Conservation (phyloP, 2,797 vertebrate genomes). For the Xiphophorus birchmanni region DNA sequence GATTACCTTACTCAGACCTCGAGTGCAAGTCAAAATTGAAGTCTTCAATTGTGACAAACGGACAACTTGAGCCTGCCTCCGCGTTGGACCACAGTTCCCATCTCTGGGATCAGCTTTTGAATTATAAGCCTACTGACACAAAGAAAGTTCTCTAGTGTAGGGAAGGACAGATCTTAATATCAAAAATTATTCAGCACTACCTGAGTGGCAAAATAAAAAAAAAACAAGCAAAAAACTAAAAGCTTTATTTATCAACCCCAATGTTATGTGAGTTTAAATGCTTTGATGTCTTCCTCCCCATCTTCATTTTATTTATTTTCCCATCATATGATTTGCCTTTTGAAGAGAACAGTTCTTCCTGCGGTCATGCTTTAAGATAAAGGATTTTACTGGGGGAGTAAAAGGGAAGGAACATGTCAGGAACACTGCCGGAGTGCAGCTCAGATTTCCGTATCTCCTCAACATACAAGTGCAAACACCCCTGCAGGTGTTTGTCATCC, state of each 20-base stretch:
- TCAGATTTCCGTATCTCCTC: constrained; percentile 41
- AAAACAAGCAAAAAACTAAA: not conserved
- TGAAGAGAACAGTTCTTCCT: constrained; percentile 39
- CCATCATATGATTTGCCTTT: constrained; percentile 23
- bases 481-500: constrained; percentile 50
- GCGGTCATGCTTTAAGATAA: constrained; percentile 39
- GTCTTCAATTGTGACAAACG: not conserved
- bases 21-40: not conserved
- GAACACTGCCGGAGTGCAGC: constrained; percentile 31
- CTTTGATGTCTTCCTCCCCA: constrained; percentile 1
- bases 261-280: constrained; percentile 12
- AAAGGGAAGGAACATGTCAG: constrained; percentile 50
- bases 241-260: constrained; percentile 9
- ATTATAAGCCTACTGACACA: not conserved
- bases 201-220: not conserved
- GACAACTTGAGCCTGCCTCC: not conserved
- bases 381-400: constrained; percentile 35
- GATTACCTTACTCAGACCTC: not conserved
- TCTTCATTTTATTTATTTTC: constrained; percentile 9
- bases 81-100: not conserved
- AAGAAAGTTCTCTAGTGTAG: not conserved
- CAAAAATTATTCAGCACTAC: not conserved
- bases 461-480: constrained; percentile 33
- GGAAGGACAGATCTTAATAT: not conserved
- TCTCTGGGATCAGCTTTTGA: not conserved